Evolutionary conservation across 2,113 vertebrate species (phyloP).

Genomic region (Solenodon paradoxus): DNA sequence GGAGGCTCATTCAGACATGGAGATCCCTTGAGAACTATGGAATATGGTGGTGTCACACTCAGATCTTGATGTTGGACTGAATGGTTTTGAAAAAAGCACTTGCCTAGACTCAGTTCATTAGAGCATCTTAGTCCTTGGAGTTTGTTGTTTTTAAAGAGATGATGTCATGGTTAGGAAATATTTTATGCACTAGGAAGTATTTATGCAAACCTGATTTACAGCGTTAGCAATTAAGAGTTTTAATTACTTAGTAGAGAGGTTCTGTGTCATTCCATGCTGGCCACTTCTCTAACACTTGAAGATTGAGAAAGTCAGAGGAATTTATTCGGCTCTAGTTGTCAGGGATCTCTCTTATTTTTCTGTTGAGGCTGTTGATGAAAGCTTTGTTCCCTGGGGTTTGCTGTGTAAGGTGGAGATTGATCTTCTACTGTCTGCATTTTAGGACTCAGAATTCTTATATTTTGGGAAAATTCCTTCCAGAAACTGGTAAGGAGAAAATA

Average conservation of each 20-base stretch:
- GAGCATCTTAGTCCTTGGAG: neutral
- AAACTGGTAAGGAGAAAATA: neutral
- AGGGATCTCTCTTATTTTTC: neutral
- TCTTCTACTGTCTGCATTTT: neutral
- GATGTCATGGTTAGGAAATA: neutral
- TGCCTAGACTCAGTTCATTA: neutral
- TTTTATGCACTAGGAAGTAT: neutral
- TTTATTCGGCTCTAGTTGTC: neutral
- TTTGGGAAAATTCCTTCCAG: neutral
- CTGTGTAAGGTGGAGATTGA: neutral
- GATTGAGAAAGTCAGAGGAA: neutral
- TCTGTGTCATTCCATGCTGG: neutral
- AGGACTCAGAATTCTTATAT: neutral
- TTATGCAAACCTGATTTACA: neutral
- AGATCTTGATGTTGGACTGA: neutral
- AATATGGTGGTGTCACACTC: neutral
- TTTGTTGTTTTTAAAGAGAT: slow-evolving; percentile 1
- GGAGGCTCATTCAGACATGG: neutral
- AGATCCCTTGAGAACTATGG: neutral
- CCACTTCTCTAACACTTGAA: neutral
- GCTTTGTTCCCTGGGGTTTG: neutral
- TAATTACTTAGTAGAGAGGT: neutral
- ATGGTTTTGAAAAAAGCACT: neutral
- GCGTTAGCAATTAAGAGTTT: neutral
- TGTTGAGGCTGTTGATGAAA: too few species aligned